These are phyloP conservation scores for Trachythela sp. DNA, from an alignment of 64 coral and sea anemone species.

Conservation along the genomic window DNA sequence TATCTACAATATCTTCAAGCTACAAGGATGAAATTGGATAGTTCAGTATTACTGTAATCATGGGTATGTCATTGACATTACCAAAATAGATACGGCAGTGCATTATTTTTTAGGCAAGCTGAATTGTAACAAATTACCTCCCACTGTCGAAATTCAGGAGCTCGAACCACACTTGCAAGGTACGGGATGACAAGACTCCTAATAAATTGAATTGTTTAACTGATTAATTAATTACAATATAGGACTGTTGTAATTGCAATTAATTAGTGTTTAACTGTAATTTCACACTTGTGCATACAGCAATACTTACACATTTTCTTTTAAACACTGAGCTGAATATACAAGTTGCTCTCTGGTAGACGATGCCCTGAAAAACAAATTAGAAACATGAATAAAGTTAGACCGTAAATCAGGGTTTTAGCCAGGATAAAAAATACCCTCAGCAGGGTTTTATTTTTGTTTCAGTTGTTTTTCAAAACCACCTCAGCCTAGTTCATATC, in stretches of 20 bases:
- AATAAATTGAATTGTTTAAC: neutral
- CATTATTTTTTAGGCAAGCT: neutral
- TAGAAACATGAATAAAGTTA: neutral
- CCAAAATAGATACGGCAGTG: no score
- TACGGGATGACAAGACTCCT: conserved; percentile 67
- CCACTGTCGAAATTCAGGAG: conserved; percentile 66
- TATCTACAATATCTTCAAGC: conserved; percentile 65
- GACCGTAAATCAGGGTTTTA: no score
- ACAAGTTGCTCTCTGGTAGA: conserved; percentile 77
- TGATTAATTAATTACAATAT: neutral
- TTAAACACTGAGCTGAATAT: conserved; percentile 74
- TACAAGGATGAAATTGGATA: conserved; percentile 39
- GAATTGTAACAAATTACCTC: conserved; percentile 53
- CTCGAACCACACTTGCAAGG: conserved; percentile 54
- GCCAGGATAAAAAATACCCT: no score
- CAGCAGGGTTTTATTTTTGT: no score
- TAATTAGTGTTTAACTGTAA: no score
- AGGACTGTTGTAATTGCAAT: no score
- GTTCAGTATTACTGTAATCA: no score
- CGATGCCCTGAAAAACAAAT: conserved; percentile 50
- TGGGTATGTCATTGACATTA: no score
- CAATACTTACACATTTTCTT: conserved; percentile 58
- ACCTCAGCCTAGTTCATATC: no score
- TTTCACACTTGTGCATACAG: no score
- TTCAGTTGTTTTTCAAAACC: no score